Conservation (phyloP, 2,888 invertebrate genomes). For the Pantelozetes paolii region DNA sequence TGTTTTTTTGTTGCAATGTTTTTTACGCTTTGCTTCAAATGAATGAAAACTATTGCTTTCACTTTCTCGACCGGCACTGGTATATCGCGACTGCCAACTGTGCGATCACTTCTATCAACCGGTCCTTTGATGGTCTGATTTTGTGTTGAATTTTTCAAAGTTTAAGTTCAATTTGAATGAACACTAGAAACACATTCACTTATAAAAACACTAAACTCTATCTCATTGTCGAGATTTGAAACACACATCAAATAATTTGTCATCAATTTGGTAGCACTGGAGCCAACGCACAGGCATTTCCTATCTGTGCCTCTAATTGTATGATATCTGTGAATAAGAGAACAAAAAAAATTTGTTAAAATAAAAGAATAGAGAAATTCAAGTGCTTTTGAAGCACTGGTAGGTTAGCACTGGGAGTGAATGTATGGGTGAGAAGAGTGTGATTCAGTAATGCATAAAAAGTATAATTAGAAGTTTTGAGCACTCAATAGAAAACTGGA, state of each 20-base stretch:
- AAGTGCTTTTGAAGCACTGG: not conserved
- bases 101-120: slow-evolving; percentile 31
- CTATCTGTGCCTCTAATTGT: slow-evolving; percentile 3
- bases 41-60: not conserved
- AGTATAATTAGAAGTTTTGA: slow-evolving; percentile 12
- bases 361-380: not conserved
- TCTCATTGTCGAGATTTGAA: not conserved
- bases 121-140: slow-evolving; percentile 10
- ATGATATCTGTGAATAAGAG: slow-evolving; percentile 7
- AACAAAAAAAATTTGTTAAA: not conserved
- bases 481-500: not conserved
- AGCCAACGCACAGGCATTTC: not conserved
- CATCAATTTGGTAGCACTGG: not conserved
- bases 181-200: not conserved
- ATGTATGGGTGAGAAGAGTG: not conserved
- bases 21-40: not conserved
- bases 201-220: not conserved
- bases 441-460: not conserved
- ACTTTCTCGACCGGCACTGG: not conserved
- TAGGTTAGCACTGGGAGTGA: not conserved
- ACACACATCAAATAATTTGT: not conserved
- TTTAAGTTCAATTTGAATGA: not conserved
- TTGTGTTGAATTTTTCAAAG: not conserved
- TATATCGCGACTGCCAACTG: not conserved
- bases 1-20: not conserved